These are phyloP conservation scores for Limonius californicus DNA, from an alignment of 1,140 invertebrate genomes.

Conservation along the genomic window DNA sequence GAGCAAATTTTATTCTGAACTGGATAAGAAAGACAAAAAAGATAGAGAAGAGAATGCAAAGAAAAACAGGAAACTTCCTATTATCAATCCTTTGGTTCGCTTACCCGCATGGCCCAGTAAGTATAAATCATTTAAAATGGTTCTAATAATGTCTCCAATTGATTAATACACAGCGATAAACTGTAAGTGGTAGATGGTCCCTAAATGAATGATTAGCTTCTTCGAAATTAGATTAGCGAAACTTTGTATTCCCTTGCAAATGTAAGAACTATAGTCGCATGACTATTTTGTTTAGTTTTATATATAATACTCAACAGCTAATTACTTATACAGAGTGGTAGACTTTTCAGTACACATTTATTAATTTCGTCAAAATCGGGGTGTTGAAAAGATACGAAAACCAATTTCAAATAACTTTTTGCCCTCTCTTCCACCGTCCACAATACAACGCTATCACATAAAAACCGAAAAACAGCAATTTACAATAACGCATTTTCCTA, in stretches of 20 bases:
- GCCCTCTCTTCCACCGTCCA: too few species aligned
- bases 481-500: too few species aligned
- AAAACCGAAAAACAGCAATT: too few species aligned
- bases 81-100: slow-evolving; percentile 84
- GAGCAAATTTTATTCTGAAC: slow-evolving; percentile 42
- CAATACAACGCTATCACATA: too few species aligned
- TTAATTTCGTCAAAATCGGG: too few species aligned
- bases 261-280: too few species aligned
- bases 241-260: too few species aligned
- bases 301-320: too few species aligned
- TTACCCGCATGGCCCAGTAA: slow-evolving; percentile 84
- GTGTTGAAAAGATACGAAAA: too few species aligned
- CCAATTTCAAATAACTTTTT: too few species aligned
- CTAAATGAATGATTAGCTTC: not conserved
- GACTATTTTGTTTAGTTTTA: not conserved
- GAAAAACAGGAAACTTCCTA: slow-evolving; percentile 68
- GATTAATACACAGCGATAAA: slow-evolving; percentile 1
- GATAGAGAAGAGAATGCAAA: slow-evolving; percentile 47
- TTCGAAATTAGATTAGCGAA: not conserved
- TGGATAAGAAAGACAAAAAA: slow-evolving; percentile 44
- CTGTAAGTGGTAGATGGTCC: not conserved
- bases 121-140: slow-evolving; percentile 40
- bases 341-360: too few species aligned
- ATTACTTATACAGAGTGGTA: too few species aligned
- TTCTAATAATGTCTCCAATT: not conserved